A percentile compares a stretch with the other conserved stretches of the same genome.
Evolutionary conservation across 2,113 vertebrate species (phyloP).

Genomic region (Sinocyclocheilus anophthalmus): DNA sequence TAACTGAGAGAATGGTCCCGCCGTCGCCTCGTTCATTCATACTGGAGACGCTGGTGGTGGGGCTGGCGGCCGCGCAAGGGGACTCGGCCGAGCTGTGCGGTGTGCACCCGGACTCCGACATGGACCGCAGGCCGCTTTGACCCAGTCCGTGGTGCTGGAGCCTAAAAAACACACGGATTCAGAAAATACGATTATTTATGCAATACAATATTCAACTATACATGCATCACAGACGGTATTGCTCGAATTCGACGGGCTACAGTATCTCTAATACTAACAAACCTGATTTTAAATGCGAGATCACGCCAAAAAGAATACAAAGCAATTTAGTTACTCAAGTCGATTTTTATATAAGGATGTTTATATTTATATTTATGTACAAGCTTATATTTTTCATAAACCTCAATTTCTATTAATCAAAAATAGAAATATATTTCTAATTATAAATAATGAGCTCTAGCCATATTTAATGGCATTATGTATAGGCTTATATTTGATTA

Average conservation of each 20-base stretch:
- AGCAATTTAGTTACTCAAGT: not conserved
- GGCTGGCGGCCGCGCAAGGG: slow-evolving; percentile 84
- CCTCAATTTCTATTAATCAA: not conserved
- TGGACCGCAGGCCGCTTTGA: slow-evolving; percentile 81
- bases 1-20: slow-evolving; percentile 90
- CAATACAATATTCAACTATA: not conserved
- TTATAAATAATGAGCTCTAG: not conserved
- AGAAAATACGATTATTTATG: not conserved
- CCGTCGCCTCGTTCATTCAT: slow-evolving; percentile 86
- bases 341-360: not conserved
- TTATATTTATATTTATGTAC: not conserved
- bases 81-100: slow-evolving; percentile 84
- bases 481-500: not conserved
- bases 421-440: not conserved
- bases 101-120: slow-evolving; percentile 85
- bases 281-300: not conserved
- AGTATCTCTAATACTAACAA: not conserved
- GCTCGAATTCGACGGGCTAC: not conserved
- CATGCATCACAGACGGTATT: not conserved
- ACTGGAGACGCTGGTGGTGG: slow-evolving; percentile 86
- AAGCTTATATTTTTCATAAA: not conserved
- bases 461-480: not conserved
- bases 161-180: slow-evolving; percentile 65
- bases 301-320: not conserved
- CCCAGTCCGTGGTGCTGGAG: slow-evolving; percentile 90